Evolutionary conservation across 1,140 invertebrate genomes (phyloP).

Genomic region (Tetranychus cinnabarinus): DNA sequence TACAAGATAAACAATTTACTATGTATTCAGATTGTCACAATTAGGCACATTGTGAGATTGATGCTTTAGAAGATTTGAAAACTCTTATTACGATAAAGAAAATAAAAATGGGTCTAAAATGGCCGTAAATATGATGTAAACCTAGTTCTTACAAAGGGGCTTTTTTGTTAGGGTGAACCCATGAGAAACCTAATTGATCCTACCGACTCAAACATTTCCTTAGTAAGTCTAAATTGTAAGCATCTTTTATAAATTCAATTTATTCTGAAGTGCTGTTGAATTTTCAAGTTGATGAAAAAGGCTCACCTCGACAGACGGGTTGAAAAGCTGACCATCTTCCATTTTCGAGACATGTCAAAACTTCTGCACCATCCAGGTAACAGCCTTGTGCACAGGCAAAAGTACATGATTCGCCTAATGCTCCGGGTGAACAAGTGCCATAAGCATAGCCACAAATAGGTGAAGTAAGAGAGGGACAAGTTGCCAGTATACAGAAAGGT

Average conservation of each 20-base stretch:
- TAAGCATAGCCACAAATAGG: background rate
- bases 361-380: background rate
- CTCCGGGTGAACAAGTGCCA: conserved; percentile 5
- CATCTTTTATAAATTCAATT: background rate
- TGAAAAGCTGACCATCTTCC: conserved; percentile 4
- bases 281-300: too few relatives aligned
- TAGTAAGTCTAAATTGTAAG: background rate
- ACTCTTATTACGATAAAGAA: too few relatives aligned
- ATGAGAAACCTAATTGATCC: too few relatives aligned
- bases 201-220: background rate
- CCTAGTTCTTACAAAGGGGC: too few relatives aligned
- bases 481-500: conserved; percentile 3
- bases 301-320: conserved; percentile 3
- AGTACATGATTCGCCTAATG: background rate
- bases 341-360: conserved; percentile 2
- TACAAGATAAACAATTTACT: too few relatives aligned
- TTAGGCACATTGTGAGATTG: too few relatives aligned
- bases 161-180: too few relatives aligned
- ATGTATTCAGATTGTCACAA: too few relatives aligned
- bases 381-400: conserved; percentile 4
- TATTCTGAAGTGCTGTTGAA: background rate
- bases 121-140: too few relatives aligned
- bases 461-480: background rate
- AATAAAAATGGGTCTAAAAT: too few relatives aligned
- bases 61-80: too few relatives aligned